Percentiles rank a stretch among this genome's conserved stretches.
phyloP scores from a whole-genome alignment of 2,113 vertebrate species.

The Forbesichthys agassizii region DNA sequence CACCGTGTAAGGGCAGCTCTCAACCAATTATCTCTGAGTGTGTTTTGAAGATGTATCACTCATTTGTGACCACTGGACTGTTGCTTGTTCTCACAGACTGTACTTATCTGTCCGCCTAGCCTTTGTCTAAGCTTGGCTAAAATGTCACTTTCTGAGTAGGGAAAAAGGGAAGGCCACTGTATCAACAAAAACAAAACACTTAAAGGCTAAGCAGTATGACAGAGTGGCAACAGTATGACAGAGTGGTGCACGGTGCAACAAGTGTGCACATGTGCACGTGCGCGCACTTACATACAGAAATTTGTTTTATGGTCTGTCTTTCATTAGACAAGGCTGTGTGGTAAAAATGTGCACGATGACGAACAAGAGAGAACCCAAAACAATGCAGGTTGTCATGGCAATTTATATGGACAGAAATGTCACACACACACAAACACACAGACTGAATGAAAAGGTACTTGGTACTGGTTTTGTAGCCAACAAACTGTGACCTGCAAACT shows the following conservation, averaged over 20 bases:
- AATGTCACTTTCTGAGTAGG: conserved; percentile 1
- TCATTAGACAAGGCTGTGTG: conserved; percentile 16
- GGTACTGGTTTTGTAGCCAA: conserved; percentile 31
- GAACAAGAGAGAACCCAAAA: conserved; percentile 25
- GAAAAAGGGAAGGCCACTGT: not conserved
- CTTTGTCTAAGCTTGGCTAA: conserved; percentile 15
- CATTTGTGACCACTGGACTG: conserved; percentile 8
- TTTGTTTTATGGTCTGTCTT: conserved; percentile 39
- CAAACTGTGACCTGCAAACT: conserved; percentile 27
- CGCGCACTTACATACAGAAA: not conserved
- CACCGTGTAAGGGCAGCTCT: conserved; percentile 3
- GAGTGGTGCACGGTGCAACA: too few species aligned
- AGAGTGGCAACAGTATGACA: too few species aligned
- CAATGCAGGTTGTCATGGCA: conserved; percentile 55
- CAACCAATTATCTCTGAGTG: conserved; percentile 52
- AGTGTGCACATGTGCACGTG: not conserved
- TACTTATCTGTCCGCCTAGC: conserved; percentile 14
- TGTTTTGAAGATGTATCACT: conserved; percentile 9
- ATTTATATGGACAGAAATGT: conserved; percentile 52
- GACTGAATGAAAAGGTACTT: conserved; percentile 40
- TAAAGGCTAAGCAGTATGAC: too few species aligned
- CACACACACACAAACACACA: conserved; percentile 41
- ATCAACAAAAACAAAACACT: too few species aligned
- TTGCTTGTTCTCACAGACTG: conserved; percentile 30
- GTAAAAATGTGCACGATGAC: conserved; percentile 49